phyloP scores from a whole-genome alignment of 2,888 invertebrate genomes.

The Papilio demoleus region DNA sequence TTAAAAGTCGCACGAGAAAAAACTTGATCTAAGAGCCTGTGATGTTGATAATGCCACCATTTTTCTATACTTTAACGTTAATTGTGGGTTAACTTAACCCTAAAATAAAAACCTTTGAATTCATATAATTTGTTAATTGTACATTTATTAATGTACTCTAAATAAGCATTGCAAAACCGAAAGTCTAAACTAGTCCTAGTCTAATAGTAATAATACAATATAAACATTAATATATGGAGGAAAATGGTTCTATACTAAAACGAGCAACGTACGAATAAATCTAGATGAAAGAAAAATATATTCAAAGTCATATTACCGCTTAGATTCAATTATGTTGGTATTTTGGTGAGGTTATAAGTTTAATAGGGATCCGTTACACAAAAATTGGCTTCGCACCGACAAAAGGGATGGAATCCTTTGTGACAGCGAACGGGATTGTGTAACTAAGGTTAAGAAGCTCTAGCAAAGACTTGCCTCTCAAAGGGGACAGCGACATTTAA shows the following conservation, averaged over 20 bases:
- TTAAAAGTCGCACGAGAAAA: neutral
- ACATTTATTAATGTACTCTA: too few relatives aligned
- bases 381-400: slow-evolving; percentile 52
- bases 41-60: neutral
- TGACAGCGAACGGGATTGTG: slow-evolving; percentile 51
- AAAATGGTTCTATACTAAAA: neutral
- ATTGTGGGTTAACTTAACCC: neutral
- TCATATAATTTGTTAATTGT: too few relatives aligned
- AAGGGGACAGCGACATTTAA: slow-evolving; percentile 28
- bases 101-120: too few relatives aligned
- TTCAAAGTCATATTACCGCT: slow-evolving; percentile 16
- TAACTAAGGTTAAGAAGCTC: slow-evolving; percentile 51
- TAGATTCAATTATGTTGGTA: slow-evolving; percentile 21
- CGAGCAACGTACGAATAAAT: neutral
- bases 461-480: slow-evolving; percentile 47
- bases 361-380: slow-evolving; percentile 53
- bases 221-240: neutral
- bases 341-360: slow-evolving; percentile 44
- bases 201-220: neutral
- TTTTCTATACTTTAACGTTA: neutral
- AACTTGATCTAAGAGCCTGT: neutral
- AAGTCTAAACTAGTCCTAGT: neutral
- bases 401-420: slow-evolving; percentile 53
- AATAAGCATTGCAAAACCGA: too few relatives aligned
- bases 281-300: slow-evolving; percentile 19